A percentile compares a stretch with the other conserved stretches of the same genome.
phyloP scores from a whole-genome alignment of 1,140 invertebrate species.

The Yoshiicerus persimilis region DNA sequence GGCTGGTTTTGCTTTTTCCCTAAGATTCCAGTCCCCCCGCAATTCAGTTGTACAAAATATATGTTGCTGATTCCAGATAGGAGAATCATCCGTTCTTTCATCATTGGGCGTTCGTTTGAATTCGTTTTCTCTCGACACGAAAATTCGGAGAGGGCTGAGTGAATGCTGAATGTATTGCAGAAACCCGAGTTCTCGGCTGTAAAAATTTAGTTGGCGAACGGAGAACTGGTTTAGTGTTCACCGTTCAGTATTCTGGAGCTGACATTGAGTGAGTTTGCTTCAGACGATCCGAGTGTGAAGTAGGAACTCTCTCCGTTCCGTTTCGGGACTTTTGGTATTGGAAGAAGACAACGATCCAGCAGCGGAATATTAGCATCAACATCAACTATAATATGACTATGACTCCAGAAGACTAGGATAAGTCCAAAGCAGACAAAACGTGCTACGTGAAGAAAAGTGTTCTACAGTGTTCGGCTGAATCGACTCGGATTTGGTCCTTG shows the following conservation, averaged over 20 bases:
- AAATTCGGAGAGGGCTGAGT: not conserved
- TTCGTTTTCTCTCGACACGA: not conserved
- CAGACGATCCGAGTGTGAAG: not conserved
- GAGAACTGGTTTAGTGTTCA: not conserved
- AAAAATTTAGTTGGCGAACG: not conserved
- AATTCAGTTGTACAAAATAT: not conserved
- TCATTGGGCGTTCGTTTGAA: not conserved
- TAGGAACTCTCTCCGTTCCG: too few relatives aligned
- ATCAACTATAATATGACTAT: too few relatives aligned
- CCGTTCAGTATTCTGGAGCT: not conserved
- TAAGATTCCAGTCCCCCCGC: not conserved
- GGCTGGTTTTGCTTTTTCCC: too few relatives aligned
- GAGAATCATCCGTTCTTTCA: not conserved
- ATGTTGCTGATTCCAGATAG: not conserved
- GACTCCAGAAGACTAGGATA: not conserved
- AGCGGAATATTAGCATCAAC: too few relatives aligned
- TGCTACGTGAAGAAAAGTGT: not conserved
- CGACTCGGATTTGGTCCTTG: not conserved
- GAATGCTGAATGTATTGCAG: not conserved
- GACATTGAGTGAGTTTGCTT: not conserved
- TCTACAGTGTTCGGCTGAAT: not conserved
- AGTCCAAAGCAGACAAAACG: not conserved
- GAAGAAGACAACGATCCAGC: not conserved
- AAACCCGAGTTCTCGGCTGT: not conserved
- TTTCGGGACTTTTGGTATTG: not conserved